Base-by-base conservation (phyloP, 2,113 vertebrate species). In the Ptilonorhynchus violaceus region DNA sequence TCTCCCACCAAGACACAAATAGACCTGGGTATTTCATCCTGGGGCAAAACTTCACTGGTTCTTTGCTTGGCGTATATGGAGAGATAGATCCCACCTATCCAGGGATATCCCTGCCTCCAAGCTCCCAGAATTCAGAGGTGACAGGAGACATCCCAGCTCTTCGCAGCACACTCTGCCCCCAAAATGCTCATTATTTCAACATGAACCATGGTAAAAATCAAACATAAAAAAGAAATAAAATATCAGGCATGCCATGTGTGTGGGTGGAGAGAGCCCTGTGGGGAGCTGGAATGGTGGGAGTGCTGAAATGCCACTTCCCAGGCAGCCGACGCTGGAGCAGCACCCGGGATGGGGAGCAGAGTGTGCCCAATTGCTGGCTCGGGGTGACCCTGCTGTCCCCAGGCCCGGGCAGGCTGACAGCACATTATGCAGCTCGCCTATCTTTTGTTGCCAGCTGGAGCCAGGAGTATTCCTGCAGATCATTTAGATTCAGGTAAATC, bases 311-410 rank as follows among this genome's bases (percentile, higher is more conserved):
- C 22, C 2, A 0, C 42, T 37, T 17, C 31, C 41, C 79, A 8
- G 44, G 41, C 23, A 46, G 68, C 15, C 5, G 16, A 11, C 7
- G 44, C 28, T 0, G 23, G 53, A 28, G 91, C 6, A 1, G 30
- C 20, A 35, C 53, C 63, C 0, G 1, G 60, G 33, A n/a, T 13
- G 55, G 37, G 1, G 19, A 62, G n/a, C 58, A 11, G 37, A 31
- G 46, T 0, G 1, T 0, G 8, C 27, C 62, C 1, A 2, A 5
- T 39, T 1, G 0, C 1, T 0, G 22, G 56, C 69, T 89, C 1
- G 19, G 80, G 93, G 89, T 93, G 80, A 96, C 94, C 84, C 85
- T 4, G 24, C 17, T 1, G 85, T 96, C 77, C 93, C 77, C 59
- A 12, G 85, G 37, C 52, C 89, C 14, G 74, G 66, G 78, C 74